Conservation (phyloP, 2,888 invertebrate species). For the Theretra japonica region DNA sequence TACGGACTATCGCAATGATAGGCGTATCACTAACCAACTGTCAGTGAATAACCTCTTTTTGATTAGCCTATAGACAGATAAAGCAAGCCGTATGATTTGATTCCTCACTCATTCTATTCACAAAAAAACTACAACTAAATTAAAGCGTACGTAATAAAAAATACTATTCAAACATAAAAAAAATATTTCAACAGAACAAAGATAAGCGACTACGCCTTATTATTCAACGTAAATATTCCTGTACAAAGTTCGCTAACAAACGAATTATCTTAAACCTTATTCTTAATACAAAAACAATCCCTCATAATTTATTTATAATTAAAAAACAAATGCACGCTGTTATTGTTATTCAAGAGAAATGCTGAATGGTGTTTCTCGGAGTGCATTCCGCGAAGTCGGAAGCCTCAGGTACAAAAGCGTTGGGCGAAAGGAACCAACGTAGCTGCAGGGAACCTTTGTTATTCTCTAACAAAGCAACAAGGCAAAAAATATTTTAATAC, state of each 20-base stretch:
- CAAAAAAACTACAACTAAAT: too few species aligned
- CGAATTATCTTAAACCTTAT: neutral
- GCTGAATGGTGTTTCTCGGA: neutral
- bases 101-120: neutral
- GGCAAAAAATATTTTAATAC: neutral
- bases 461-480: constrained; percentile 12
- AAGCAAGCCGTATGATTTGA: neutral
- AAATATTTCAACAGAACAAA: neutral
- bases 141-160: too few species aligned
- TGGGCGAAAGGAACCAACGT: neutral
- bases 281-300: neutral
- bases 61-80: neutral
- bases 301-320: neutral
- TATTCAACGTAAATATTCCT: neutral
- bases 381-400: constrained; percentile 12
- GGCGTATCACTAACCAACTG: neutral
- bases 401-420: constrained; percentile 16
- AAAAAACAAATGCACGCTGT: neutral
- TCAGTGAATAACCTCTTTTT: neutral
- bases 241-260: neutral
- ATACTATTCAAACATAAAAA: neutral
- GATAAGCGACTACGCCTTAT: neutral
- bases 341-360: constrained; percentile 1
- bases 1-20: neutral
- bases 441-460: neutral